phyloP scores from a whole-genome alignment of 2,888 invertebrate genomes.

The Lumbricus terrestris region DNA sequence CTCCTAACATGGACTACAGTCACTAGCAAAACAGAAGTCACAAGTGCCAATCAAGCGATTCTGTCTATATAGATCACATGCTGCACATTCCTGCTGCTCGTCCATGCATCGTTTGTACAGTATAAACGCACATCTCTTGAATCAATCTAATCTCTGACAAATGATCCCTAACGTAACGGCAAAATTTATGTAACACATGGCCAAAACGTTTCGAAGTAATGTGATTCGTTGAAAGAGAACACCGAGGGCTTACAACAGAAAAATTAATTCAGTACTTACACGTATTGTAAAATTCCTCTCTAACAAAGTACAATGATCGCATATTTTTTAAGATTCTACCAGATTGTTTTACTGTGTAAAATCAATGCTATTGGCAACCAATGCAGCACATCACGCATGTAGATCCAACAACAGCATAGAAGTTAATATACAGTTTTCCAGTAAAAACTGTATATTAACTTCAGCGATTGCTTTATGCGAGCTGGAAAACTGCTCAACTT shows the following conservation, averaged over 20 bases:
- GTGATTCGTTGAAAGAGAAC: too few species aligned
- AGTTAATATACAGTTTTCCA: too few species aligned
- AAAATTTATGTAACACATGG: neutral
- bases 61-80: neutral
- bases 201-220: neutral
- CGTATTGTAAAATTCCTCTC: neutral
- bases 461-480: too few species aligned
- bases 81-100: neutral
- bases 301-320: neutral
- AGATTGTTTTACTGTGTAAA: too few species aligned
- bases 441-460: too few species aligned
- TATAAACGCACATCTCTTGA: neutral
- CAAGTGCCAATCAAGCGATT: neutral
- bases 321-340: too few species aligned
- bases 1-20: too few species aligned
- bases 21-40: neutral
- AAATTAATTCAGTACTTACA: neutral
- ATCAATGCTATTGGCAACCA: too few species aligned
- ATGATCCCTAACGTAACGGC: neutral
- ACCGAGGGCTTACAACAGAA: neutral
- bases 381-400: too few species aligned
- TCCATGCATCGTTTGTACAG: neutral
- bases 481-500: too few species aligned
- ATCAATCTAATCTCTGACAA: neutral
- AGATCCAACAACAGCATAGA: too few species aligned